Percentiles rank a stretch among this genome's conserved stretches.
phyloP scores from a whole-genome alignment of 1,140 invertebrate genomes.

The Heliconius nattereri region DNA sequence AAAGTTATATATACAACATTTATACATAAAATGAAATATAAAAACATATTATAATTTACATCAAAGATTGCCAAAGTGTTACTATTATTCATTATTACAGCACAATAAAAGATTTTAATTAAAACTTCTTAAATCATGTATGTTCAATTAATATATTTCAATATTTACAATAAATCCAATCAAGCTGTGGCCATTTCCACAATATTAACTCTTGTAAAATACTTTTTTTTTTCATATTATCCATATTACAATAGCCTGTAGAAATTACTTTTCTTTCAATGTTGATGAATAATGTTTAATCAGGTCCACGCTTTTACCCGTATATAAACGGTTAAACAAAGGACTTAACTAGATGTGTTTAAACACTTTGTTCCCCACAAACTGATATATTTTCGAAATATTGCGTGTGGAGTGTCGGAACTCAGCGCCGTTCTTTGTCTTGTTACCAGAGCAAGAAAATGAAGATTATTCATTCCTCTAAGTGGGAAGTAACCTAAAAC shows the following conservation, averaged over 20 bases:
- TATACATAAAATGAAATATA: too few species aligned
- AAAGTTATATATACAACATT: too few species aligned
- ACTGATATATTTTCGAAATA: neutral
- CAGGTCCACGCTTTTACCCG: neutral
- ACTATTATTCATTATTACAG: neutral
- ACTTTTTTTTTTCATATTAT: neutral
- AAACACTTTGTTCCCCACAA: neutral
- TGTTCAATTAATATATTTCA: too few species aligned
- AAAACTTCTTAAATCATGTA: neutral
- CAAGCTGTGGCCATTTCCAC: neutral
- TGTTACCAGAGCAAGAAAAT: neutral
- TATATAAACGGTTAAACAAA: neutral
- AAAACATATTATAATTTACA: too few species aligned
- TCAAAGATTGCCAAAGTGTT: too few species aligned
- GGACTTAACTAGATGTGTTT: neutral
- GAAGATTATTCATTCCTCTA: neutral
- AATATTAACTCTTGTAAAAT: neutral
- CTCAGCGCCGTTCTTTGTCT: neutral
- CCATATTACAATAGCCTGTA: neutral
- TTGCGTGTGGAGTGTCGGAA: neutral
- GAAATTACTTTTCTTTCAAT: neutral
- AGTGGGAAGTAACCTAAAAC: too few species aligned
- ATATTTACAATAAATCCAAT: neutral
- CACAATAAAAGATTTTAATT: constrained; percentile 5
- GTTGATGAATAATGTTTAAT: neutral